Evolutionary conservation across 2,797 vertebrate species (phyloP).

Genomic region (Epinephelus coioides): DNA sequence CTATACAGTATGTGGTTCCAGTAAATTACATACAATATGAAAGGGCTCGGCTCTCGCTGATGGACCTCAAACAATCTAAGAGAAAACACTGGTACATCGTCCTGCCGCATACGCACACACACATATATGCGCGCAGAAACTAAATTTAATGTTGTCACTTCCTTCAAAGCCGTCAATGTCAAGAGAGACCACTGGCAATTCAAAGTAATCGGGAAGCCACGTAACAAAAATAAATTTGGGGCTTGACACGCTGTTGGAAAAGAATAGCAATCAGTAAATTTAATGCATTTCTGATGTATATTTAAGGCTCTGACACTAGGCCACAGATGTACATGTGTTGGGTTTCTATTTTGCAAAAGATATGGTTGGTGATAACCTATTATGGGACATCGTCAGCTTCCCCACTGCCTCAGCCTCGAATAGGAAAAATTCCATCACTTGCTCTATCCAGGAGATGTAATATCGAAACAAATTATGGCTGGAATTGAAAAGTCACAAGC

Average conservation of each 20-base stretch:
- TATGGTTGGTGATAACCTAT: constrained; percentile 97
- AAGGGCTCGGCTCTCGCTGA: constrained; percentile 61
- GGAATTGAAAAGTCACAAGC: constrained; percentile 99
- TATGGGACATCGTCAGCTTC: constrained; percentile 93
- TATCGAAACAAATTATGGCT: constrained; percentile 99
- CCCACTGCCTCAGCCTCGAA: constrained; percentile 81
- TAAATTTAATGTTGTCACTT: constrained; percentile 83
- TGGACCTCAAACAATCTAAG: constrained; percentile 74
- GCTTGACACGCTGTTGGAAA: constrained; percentile 92
- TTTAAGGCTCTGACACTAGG: constrained; percentile 96
- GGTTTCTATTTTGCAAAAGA: constrained; percentile 98
- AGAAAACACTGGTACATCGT: constrained; percentile 76
- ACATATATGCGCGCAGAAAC: constrained; percentile 69
- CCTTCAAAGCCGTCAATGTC: constrained; percentile 87
- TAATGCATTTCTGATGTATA: constrained; percentile 99
- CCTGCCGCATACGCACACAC: constrained; percentile 45
- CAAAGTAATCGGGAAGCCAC: constrained; percentile 91
- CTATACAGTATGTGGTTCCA: constrained; percentile 59
- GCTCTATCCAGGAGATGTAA: constrained; percentile 93
- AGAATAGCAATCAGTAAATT: constrained; percentile 96
- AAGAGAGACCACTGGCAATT: constrained; percentile 90
- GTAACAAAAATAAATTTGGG: constrained; percentile 91
- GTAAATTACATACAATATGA: constrained; percentile 78
- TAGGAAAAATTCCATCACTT: constrained; percentile 98
- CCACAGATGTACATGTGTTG: constrained; percentile 99